phyloP scores from a whole-genome alignment of 2,113 vertebrate species.

The Protomyctophum bolini region DNA sequence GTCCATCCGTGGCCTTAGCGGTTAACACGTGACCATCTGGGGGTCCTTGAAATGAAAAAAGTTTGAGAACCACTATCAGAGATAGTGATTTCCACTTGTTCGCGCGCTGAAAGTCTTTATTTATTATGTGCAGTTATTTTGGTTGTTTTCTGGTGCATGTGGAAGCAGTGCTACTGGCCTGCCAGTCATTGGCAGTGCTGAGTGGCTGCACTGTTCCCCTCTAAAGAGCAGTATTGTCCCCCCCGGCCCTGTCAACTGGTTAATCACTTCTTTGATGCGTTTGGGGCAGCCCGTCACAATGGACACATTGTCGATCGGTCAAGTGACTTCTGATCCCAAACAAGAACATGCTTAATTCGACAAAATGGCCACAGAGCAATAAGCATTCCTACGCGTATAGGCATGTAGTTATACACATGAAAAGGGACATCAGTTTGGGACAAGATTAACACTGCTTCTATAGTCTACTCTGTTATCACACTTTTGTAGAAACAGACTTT shows the following conservation, averaged over 20 bases:
- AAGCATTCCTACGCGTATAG: conserved; percentile 46
- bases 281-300: conserved; percentile 74
- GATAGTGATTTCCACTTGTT: no score
- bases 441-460: no score
- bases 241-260: conserved; percentile 75
- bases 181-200: conserved; percentile 47
- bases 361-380: conserved; percentile 57
- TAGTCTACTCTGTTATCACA: no score
- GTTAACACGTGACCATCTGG: no score
- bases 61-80: no score
- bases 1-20: no score
- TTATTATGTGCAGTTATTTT: conserved; percentile 50
- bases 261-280: conserved; percentile 83
- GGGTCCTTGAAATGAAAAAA: no score
- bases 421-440: no score
- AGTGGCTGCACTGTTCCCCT: conserved; percentile 71
- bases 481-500: no score
- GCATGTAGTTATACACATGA: conserved; percentile 25
- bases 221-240: conserved; percentile 80
- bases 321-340: conserved; percentile 78
- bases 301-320: conserved; percentile 71
- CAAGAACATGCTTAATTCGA: conserved; percentile 74
- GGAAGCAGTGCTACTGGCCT: conserved; percentile 39
- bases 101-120: background rate
- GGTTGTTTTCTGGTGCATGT: conserved; percentile 57